These are phyloP conservation scores for Sebastes iracundus DNA, from an alignment of 2,797 vertebrate species.

Conservation along the genomic window DNA sequence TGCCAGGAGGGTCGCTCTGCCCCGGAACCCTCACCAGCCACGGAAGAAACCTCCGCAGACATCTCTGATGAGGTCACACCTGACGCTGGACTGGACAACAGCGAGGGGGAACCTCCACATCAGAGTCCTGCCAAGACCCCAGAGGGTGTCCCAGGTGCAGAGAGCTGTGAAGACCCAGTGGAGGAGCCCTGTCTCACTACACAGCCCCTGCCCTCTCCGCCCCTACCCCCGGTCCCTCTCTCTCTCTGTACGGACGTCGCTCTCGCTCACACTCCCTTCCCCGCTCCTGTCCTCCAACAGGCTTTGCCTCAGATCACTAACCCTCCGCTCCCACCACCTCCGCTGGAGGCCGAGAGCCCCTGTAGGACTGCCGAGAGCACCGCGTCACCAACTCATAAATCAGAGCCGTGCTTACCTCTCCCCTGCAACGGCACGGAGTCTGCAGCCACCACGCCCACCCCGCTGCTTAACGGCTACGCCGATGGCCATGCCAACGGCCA, in stretches of 20 bases:
- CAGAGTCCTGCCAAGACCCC: conserved; percentile 41
- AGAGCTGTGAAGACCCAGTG: conserved; percentile 37
- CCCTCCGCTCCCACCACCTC: conserved; percentile 50
- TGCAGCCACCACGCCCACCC: conserved; percentile 3
- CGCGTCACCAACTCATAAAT: conserved; percentile 42
- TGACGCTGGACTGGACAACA: conserved; percentile 29
- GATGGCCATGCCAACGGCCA: conserved; percentile 1
- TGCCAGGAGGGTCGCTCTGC: conserved; percentile 88
- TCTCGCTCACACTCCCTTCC: conserved; percentile 43
- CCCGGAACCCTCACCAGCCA: conserved; percentile 79
- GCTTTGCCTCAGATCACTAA: conserved; percentile 60
- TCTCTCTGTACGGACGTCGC: conserved; percentile 35
- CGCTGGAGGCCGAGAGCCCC: conserved; percentile 43
- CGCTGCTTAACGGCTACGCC: conserved; percentile 29
- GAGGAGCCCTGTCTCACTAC: conserved; percentile 82
- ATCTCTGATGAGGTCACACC: conserved; percentile 30
- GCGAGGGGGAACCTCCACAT: conserved; percentile 44
- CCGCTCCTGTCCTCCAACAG: conserved; percentile 65
- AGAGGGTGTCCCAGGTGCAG: conserved; percentile 25
- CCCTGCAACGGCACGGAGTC: conserved; percentile 61
- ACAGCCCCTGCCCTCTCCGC: conserved; percentile 80
- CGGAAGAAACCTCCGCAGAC: conserved; percentile 58
- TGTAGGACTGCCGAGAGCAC: conserved; percentile 65
- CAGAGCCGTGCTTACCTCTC: conserved; percentile 66
- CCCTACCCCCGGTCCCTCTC: conserved; percentile 64